phyloP scores from a whole-genome alignment of 2,888 invertebrate genomes.

The Pristionchus japonicus region DNA sequence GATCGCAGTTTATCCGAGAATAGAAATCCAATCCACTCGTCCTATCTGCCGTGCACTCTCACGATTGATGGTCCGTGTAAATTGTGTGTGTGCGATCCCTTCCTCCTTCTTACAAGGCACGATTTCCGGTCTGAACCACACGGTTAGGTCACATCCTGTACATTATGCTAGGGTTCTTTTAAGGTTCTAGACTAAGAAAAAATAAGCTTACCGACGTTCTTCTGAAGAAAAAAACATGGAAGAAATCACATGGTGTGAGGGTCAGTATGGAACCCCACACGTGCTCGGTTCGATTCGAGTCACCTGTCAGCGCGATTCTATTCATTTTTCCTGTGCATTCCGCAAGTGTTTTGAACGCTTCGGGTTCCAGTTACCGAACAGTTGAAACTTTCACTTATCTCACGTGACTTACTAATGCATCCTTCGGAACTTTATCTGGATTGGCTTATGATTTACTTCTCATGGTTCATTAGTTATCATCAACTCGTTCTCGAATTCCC shows the following conservation, averaged over 20 bases:
- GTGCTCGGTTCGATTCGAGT: not conserved
- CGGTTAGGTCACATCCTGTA: too few species aligned
- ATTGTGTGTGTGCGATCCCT: too few species aligned
- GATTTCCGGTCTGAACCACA: too few species aligned
- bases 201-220: not conserved
- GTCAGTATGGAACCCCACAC: not conserved
- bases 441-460: not conserved
- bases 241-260: too few species aligned
- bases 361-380: not conserved
- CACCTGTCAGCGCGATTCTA: not conserved
- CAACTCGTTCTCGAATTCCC: not conserved
- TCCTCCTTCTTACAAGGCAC: too few species aligned
- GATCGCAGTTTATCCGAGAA: too few species aligned
- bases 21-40: too few species aligned
- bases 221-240: too few species aligned
- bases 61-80: too few species aligned
- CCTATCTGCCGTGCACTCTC: too few species aligned
- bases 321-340: not conserved
- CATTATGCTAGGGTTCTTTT: too few species aligned
- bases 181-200: too few species aligned
- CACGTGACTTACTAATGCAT: not conserved
- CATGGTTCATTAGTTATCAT: not conserved
- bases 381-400: not conserved
- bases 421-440: not conserved
- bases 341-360: not conserved